phyloP scores from a whole-genome alignment of 2,888 invertebrate genomes.

The Tipula unca region DNA sequence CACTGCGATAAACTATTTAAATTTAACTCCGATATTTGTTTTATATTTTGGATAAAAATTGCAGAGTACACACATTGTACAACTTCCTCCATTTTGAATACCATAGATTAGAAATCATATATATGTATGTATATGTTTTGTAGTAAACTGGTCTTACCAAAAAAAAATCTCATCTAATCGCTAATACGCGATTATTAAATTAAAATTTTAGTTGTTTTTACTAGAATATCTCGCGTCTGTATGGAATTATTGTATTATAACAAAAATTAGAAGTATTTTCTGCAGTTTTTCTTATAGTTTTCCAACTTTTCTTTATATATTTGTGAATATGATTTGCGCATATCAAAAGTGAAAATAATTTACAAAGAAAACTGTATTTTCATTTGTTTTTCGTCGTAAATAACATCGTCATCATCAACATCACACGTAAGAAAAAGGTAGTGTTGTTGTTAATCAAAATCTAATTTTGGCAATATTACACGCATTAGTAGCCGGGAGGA shows the following conservation, averaged over 20 bases:
- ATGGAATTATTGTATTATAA: not conserved
- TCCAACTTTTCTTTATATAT: not conserved
- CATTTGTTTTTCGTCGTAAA: not conserved
- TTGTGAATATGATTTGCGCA: not conserved
- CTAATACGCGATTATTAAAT: not conserved
- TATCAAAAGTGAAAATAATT: not conserved
- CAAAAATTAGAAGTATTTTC: not conserved
- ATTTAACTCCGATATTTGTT: too few species aligned
- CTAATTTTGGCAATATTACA: constrained; percentile 8
- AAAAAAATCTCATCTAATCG: not conserved
- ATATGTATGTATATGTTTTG: too few species aligned
- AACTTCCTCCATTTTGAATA: not conserved
- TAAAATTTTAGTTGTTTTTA: not conserved
- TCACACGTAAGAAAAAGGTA: not conserved
- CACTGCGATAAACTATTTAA: too few species aligned
- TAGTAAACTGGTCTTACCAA: not conserved
- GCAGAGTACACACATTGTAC: too few species aligned
- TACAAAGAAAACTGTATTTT: not conserved
- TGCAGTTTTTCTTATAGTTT: not conserved
- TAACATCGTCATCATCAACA: not conserved
- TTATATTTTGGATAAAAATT: too few species aligned
- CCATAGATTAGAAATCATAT: not conserved
- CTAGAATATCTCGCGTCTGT: not conserved
- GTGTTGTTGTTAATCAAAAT: not conserved
- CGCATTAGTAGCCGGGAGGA: not conserved